Evolutionary conservation across 2,113 vertebrate genomes (phyloP), one percentile per base, ranked within the genome.

Genomic region (Chrysemys picta): DNA sequence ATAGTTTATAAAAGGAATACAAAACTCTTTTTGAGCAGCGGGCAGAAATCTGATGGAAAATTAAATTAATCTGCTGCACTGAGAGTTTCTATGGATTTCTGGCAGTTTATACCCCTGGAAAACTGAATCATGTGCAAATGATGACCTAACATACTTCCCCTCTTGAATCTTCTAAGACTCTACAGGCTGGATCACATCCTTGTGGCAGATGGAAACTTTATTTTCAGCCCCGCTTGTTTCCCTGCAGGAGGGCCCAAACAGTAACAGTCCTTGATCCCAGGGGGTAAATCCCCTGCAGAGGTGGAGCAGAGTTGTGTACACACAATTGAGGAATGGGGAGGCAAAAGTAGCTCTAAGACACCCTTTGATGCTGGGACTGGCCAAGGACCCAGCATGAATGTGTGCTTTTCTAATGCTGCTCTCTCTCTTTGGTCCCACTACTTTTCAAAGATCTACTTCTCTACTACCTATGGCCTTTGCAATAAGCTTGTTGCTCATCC

Each of bases 21-120:
- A 89, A 53, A 94, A n/a, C 54, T 82, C 49, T 8, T 14, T 52
- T 93, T 54, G 80, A 62, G 59, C 2, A 45, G 47, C 3, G 35
- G 50, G 14, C 25, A 89, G 22, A 69, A 95, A 78, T 6, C 3
- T 16, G 5, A 8, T 78, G 5, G 90, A 59, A 95, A 93, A 89
- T 59, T 27, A 72, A 82, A 38, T 3, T 27, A 1, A 49, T 45
- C 0, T 27, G 87, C 29, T 27, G 25, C 35, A 7, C 47, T 84
- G 53, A 85, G 84, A 79, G 3, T 27, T 95, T 90, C 25, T 90
- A 82, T 79, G n/a, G 47, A 21, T 87, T 92, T 88, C 76, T 84
- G 54, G 29, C 59, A 85, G 16, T 22, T 84, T 80, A 31, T 47
- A 50, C 2, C 78, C 3, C 78, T 72, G 25, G 52, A 85, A 72